These are phyloP conservation scores for Apodemus agrarius DNA, from an alignment of 2,797 vertebrate genomes.

Conservation along the genomic window DNA sequence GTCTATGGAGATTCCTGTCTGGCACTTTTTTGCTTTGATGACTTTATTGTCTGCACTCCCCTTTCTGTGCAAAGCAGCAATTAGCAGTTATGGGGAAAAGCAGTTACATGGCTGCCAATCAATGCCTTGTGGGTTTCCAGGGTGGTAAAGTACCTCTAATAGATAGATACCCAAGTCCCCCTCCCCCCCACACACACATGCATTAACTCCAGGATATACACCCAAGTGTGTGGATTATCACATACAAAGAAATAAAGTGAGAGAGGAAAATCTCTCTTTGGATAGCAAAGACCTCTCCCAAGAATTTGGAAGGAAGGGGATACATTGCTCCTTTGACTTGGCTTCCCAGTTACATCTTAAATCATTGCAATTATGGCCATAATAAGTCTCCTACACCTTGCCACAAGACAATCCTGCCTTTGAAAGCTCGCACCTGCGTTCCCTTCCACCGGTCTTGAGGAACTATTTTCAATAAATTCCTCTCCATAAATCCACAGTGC, in stretches of 20 bases:
- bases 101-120: conserved; percentile 34
- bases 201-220: not conserved
- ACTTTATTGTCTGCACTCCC: not conserved
- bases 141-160: conserved; percentile 44
- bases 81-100: conserved; percentile 77
- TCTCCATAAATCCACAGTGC: not conserved
- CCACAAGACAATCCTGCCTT: not conserved
- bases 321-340: not conserved
- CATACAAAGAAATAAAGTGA: not conserved
- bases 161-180: not conserved
- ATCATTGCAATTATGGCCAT: not conserved
- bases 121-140: conserved; percentile 64
- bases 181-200: not conserved
- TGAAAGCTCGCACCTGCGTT: not conserved
- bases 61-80: conserved; percentile 66
- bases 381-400: not conserved
- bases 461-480: not conserved
- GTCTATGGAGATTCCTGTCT: not conserved
- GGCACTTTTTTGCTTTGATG: not conserved
- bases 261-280: not conserved
- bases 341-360: not conserved
- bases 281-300: not conserved
- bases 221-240: not conserved
- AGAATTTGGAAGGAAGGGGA: not conserved
- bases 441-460: not conserved